Evolutionary conservation across 1,140 invertebrate species (phyloP), one percentile per base, ranked within the genome.

Genomic region (Onthophagus taurus): DNA sequence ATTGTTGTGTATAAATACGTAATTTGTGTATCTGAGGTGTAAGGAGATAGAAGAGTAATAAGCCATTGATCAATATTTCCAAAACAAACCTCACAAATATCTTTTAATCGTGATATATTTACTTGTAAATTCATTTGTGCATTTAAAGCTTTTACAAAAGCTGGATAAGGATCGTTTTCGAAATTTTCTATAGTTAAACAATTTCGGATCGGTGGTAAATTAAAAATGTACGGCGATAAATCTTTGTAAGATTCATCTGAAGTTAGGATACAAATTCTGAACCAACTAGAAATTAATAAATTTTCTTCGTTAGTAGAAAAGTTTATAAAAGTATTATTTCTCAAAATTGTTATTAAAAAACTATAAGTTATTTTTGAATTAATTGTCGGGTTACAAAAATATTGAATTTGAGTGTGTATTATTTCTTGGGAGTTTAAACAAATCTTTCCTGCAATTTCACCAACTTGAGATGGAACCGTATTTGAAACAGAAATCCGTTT

Each of bases 1-100:
- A 56, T 39, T 17, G 45, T 52, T 12, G 51, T 57, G 30, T 58
- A 61, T 13, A 64, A 45, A 23, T 56, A 31, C 13, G 56, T 35
- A 31, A 56, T 44, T 12, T 51, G 31, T 11, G 45, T 33, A 35
- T 61, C 56, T 26, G 46, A 51, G 14, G 51, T 48, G 5, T 54
- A 49, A 43, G 51, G 39, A 1, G 36, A 23, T 14, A 61, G 30
- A 49, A 52, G 50, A 13, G 48, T 43, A 2, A 6, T 11, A 21
- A 60, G 39, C 42, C 45, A 51, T 36, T 50, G 47, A 33, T 59
- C 58, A 5, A 54, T 18, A 14, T 54, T 51, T n/a, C 49, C 51
- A 20, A 60, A 60, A 41, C 49, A 53, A 19, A 45, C 41, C 11
- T 57, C 52, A 29, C 50, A 54, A 8, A 61, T 44, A 36, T 53